These are phyloP conservation scores for Montipora efflorescens DNA, from an alignment of 64 coral and sea anemone species.

Conservation along the genomic window DNA sequence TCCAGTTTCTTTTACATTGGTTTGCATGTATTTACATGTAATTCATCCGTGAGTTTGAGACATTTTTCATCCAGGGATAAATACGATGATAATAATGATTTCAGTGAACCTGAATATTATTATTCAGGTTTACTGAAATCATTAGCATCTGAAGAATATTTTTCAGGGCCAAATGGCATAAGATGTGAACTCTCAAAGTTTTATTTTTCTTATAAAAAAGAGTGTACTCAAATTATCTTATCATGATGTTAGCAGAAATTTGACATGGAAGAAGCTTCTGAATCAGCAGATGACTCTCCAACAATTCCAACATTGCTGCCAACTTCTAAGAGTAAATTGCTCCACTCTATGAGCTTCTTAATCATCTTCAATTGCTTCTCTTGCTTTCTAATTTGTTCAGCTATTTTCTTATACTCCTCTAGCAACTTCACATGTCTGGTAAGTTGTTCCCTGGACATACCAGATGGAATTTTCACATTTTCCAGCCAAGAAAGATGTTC, in stretches of 20 bases:
- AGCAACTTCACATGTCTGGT: slow-evolving; percentile 7
- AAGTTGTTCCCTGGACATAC: neutral
- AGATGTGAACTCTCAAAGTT: no score
- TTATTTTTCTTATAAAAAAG: no score
- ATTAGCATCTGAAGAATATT: no score
- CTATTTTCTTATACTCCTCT: slow-evolving; percentile 41
- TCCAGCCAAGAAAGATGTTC: slow-evolving; percentile 37
- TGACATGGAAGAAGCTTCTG: neutral
- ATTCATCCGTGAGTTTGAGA: no score
- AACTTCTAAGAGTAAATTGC: slow-evolving; percentile 23
- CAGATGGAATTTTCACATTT: slow-evolving; percentile 19
- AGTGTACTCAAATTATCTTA: no score
- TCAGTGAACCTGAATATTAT: no score
- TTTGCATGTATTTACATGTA: no score
- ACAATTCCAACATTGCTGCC: slow-evolving; percentile 11
- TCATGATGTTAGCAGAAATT: neutral
- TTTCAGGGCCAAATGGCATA: no score
- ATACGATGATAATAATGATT: no score
- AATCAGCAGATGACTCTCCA: slow-evolving; percentile 35
- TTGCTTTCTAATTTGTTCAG: slow-evolving; percentile 32
- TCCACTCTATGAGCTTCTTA: slow-evolving; percentile 40
- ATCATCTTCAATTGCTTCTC: slow-evolving; percentile 38
- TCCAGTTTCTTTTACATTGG: no score
- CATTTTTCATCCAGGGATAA: no score
- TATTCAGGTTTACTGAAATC: no score